These are phyloP conservation scores for Drosophila robusta DNA, from an alignment of 2,888 invertebrate genomes.

Conservation along the genomic window DNA sequence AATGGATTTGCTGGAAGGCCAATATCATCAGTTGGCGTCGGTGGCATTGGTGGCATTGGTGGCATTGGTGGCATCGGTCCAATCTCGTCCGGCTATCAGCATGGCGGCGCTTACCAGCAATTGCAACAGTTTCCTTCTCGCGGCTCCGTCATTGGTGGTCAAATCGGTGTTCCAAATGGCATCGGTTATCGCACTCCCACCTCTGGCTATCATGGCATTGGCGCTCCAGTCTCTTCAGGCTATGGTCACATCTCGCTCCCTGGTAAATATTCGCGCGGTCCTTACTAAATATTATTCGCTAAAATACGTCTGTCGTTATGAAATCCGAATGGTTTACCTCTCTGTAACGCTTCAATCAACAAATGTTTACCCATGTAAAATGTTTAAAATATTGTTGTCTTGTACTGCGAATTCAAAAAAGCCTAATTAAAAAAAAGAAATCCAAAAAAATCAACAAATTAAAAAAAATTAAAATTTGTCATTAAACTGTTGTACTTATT, in stretches of 20 bases:
- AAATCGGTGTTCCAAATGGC: slow-evolving; percentile 5
- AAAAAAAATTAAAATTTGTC: background rate
- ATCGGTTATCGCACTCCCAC: background rate
- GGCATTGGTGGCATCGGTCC: background rate
- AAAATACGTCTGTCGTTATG: background rate
- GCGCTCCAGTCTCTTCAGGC: background rate
- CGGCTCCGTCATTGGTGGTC: background rate
- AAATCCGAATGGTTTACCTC: background rate
- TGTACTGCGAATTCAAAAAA: background rate
- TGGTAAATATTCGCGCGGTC: slow-evolving; percentile 11
- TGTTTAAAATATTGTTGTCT: slow-evolving; percentile 1
- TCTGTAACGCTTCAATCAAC: background rate
- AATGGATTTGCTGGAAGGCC: slow-evolving; percentile 7
- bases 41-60: background rate
- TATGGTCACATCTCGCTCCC: background rate
- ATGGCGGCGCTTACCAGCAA: background rate
- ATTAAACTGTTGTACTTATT: background rate
- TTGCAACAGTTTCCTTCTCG: background rate
- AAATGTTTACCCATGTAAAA: background rate
- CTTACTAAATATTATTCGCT: slow-evolving; percentile 11
- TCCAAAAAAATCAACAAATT: background rate
- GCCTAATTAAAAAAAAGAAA: background rate
- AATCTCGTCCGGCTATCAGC: slow-evolving; percentile 4
- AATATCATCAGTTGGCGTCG: background rate
- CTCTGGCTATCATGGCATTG: slow-evolving; percentile 9